Conservation (phyloP, 2,113 vertebrate genomes). For the Galemys pyrenaicus region DNA sequence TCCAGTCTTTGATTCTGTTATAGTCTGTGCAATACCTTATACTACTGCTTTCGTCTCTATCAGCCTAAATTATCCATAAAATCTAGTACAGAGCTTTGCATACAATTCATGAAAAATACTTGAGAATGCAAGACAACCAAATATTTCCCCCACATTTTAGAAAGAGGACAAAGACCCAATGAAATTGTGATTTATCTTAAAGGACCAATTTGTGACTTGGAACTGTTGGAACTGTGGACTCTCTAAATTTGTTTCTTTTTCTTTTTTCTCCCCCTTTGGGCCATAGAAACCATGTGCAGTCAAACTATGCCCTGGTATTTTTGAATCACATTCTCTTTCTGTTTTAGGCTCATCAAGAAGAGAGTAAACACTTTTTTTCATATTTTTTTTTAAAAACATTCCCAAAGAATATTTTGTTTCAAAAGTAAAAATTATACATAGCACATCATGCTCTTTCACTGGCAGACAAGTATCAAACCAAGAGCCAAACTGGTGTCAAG, state of each 20-base stretch:
- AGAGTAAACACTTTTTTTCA: background rate
- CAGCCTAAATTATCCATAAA: background rate
- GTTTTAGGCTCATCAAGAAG: background rate
- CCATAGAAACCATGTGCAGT: no score
- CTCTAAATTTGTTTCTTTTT: background rate
- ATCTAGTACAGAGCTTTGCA: background rate
- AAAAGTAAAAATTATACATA: background rate
- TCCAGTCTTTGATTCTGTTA: background rate
- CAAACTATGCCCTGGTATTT: background rate
- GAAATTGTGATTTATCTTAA: background rate
- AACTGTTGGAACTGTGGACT: background rate
- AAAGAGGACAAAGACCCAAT: background rate
- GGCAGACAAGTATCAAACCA: background rate
- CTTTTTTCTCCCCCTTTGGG: background rate
- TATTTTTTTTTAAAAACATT: background rate
- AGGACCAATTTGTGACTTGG: background rate
- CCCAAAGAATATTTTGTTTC: background rate
- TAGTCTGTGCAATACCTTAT: background rate
- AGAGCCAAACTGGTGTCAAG: background rate
- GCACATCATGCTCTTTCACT: background rate
- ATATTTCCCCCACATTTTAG: background rate
- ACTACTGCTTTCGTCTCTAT: background rate
- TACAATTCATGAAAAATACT: background rate
- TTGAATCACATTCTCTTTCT: background rate
- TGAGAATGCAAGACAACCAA: background rate